Conservation (phyloP, 1,140 invertebrate genomes). For the Diorhabda carinulata region DNA sequence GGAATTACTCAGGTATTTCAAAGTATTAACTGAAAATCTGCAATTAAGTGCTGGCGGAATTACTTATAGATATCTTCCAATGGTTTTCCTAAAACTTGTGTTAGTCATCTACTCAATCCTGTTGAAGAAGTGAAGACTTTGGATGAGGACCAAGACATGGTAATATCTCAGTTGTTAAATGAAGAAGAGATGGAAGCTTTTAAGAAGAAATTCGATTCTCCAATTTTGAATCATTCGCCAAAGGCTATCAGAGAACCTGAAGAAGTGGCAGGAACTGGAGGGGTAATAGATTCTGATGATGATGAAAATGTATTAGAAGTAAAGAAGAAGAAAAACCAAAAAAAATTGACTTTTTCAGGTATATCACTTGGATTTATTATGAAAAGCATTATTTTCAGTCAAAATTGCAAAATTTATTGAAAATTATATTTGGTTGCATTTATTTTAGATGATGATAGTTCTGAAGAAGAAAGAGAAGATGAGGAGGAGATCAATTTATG, state of each 20-base stretch:
- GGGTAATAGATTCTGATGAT: constrained; percentile 41
- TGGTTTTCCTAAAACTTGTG: neutral
- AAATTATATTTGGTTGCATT: neutral
- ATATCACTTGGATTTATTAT: neutral
- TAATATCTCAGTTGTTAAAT: constrained; percentile 43
- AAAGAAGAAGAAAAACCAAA: constrained; percentile 28
- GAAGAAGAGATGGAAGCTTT: constrained; percentile 44
- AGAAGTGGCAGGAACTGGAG: constrained; percentile 28
- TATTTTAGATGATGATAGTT: constrained; percentile 9
- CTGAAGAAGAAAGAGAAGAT: constrained; percentile 42
- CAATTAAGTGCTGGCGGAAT: too few relatives aligned
- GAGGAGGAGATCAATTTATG: constrained; percentile 42
- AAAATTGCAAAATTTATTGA: too few relatives aligned
- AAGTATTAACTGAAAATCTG: too few relatives aligned
- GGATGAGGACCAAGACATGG: constrained; percentile 38
- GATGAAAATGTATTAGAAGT: constrained; percentile 28
- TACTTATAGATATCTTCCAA: too few relatives aligned
- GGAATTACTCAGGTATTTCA: constrained; percentile 21
- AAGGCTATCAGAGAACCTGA: constrained; percentile 29
- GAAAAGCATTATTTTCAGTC: too few relatives aligned
- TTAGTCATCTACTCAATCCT: constrained; percentile 11
- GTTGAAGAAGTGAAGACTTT: constrained; percentile 34
- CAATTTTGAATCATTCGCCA: constrained; percentile 16
- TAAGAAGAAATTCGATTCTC: constrained; percentile 44
- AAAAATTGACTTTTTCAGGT: constrained; percentile 37